Evolutionary conservation across 2,888 invertebrate species (phyloP).

Genomic region (Volucella zonaria): DNA sequence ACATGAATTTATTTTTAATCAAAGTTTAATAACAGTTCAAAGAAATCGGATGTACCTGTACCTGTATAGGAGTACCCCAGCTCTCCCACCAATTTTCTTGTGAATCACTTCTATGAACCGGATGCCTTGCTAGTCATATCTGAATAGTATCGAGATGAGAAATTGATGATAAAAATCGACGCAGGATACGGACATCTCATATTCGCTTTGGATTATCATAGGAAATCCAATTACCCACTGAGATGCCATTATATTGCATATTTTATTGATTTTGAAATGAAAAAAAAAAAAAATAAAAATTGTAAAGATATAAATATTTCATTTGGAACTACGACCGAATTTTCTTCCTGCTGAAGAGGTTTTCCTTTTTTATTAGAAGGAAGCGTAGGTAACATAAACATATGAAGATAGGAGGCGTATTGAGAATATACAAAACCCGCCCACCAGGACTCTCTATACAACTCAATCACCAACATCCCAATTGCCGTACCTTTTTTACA

Average conservation of each 20-base stretch:
- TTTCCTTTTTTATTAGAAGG: no score
- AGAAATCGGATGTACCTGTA: constrained; percentile 6
- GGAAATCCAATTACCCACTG: constrained; percentile 60
- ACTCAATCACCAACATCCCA: no score
- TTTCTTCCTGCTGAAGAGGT: not conserved
- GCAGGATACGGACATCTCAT: constrained; percentile 7
- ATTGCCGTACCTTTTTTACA: constrained; percentile 18
- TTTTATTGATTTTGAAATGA: constrained; percentile 43
- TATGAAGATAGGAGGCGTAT: no score
- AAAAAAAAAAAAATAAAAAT: constrained; percentile 18
- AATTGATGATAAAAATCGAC: constrained; percentile 62
- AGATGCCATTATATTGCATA: constrained; percentile 57
- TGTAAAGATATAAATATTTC: no score
- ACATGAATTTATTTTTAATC: constrained; percentile 22
- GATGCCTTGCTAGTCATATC: no score
- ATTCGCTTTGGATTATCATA: constrained; percentile 41
- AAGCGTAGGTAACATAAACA: no score
- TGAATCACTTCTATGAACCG: no score
- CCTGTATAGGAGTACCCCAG: no score
- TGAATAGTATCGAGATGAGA: constrained; percentile 36
- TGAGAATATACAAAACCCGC: no score
- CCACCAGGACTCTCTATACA: no score
- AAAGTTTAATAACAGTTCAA: constrained; percentile 15
- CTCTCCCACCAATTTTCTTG: no score
- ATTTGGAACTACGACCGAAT: no score